These are phyloP conservation scores for Leptarthrus brevirostris DNA, from an alignment of 2,888 invertebrate genomes.

Conservation along the genomic window DNA sequence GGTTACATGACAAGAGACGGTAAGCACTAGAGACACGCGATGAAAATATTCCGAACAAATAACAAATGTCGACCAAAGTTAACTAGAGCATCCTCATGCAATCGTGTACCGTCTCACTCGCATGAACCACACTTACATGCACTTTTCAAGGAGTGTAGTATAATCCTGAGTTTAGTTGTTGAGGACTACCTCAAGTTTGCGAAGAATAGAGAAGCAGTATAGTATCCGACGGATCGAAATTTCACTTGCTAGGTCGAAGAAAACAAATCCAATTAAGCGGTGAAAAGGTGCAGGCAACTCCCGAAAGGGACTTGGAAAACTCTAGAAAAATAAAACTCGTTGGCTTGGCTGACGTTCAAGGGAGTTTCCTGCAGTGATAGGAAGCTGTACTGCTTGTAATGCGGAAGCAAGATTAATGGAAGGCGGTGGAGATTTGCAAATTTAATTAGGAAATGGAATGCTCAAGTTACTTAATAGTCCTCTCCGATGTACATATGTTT, in stretches of 20 bases:
- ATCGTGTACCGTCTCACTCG: slow-evolving; percentile 1
- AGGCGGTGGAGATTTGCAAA: slow-evolving; percentile 10
- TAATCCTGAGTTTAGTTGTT: neutral
- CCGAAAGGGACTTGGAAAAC: neutral
- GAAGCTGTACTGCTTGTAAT: neutral
- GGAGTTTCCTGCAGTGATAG: neutral
- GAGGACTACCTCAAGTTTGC: neutral
- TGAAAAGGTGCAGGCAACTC: neutral
- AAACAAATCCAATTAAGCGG: slow-evolving; percentile 30
- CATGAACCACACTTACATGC: neutral
- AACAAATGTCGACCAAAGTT: neutral
- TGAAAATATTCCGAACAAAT: slow-evolving; percentile 26
- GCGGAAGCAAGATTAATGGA: slow-evolving; percentile 9
- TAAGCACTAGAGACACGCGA: slow-evolving; percentile 31
- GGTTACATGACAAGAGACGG: slow-evolving; percentile 8
- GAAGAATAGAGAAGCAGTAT: neutral
- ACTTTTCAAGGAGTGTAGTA: neutral
- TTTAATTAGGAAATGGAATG: slow-evolving; percentile 24
- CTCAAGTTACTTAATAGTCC: neutral
- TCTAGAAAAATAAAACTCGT: neutral
- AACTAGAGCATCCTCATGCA: neutral
- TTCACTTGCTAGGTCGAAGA: slow-evolving; percentile 9
- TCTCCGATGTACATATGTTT: neutral
- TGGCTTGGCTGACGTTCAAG: neutral
- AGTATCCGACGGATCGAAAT: neutral